A percentile compares a stretch with the other conserved stretches of the same genome.
These are phyloP conservation scores for Schlechtendalia chinensis DNA, from an alignment of 1,140 invertebrate genomes.

Conservation along the genomic window DNA sequence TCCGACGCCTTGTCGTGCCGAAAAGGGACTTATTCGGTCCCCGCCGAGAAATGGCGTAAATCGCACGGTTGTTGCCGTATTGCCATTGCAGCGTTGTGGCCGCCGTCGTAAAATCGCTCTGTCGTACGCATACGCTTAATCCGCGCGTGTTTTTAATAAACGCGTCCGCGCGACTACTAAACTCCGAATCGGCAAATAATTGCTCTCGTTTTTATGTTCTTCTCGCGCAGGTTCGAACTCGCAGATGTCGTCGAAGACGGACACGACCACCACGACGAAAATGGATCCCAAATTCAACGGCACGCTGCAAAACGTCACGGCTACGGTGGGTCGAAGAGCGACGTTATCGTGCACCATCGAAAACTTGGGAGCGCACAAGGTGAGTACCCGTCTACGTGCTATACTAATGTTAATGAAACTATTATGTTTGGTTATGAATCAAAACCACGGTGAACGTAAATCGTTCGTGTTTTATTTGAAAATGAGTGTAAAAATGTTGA, in stretches of 20 bases:
- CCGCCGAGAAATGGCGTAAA: background rate
- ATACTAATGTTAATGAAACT: no score
- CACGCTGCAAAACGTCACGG: conserved; percentile 69
- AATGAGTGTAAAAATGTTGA: no score
- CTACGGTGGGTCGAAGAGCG: conserved; percentile 76
- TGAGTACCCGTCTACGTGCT: background rate
- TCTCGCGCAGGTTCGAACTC: conserved; percentile 10
- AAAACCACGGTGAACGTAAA: no score
- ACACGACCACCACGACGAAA: conserved; percentile 4
- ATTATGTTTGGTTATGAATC: no score
- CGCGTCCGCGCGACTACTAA: background rate
- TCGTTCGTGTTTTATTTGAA: background rate
- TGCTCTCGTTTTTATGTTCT: no score
- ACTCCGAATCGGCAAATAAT: background rate
- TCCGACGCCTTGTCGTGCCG: background rate
- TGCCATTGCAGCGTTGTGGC: no score
- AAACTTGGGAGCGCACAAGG: conserved; percentile 39
- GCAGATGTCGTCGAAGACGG: background rate
- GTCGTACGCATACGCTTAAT: background rate
- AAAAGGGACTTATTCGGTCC: background rate
- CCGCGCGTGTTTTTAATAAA: background rate
- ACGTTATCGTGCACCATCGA: conserved; percentile 67
- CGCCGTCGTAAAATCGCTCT: background rate
- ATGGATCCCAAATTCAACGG: conserved; percentile 40
- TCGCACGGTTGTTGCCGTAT: no score